A percentile compares a stretch with the other conserved stretches of the same genome.
These are phyloP conservation scores for Threskiornis aethiopicus DNA, from an alignment of 2,797 vertebrate genomes.

Conservation along the genomic window DNA sequence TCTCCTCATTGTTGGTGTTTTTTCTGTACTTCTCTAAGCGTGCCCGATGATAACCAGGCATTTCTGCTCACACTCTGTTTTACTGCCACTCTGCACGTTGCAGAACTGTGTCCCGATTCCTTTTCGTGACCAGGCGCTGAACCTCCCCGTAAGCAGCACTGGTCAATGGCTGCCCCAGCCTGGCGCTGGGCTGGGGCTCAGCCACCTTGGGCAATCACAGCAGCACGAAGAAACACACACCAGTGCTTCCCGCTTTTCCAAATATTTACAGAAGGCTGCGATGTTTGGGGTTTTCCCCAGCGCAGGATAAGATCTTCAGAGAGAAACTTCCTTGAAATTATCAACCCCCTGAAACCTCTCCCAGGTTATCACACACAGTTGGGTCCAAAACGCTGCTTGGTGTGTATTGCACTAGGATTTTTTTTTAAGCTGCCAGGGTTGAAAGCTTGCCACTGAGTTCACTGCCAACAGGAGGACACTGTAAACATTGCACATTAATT, in stretches of 20 bases:
- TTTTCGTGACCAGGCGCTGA: accelerated
- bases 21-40: not conserved
- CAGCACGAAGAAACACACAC: not conserved
- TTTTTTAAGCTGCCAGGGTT: not conserved
- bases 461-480: not conserved
- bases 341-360: not conserved
- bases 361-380: not conserved
- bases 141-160: not conserved
- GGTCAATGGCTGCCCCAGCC: accelerated
- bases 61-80: not conserved
- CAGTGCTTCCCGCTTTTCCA: not conserved
- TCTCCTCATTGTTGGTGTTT: not conserved
- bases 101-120: not conserved
- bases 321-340: not conserved
- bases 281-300: not conserved
- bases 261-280: not conserved
- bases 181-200: not conserved
- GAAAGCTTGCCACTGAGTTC: not conserved
- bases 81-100: not conserved
- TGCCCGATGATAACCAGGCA: not conserved
- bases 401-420: not conserved
- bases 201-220: accelerated
- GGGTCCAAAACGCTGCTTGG: not conserved
- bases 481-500: not conserved
- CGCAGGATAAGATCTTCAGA: not conserved